Conservation (phyloP, 2,113 vertebrate genomes). For the Anoplopoma fimbria region DNA sequence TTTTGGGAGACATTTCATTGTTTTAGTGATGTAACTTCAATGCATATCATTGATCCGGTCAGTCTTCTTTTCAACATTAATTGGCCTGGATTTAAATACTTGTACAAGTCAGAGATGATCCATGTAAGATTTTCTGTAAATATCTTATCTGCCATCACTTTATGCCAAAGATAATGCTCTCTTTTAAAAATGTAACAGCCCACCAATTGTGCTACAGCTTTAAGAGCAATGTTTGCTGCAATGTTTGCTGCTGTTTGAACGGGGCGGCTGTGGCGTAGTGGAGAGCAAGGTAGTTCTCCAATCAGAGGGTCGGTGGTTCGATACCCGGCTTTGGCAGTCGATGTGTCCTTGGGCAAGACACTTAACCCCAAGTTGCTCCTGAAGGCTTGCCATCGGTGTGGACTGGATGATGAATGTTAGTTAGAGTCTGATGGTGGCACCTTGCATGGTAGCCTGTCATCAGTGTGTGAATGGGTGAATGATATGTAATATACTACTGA, state of each 20-base stretch:
- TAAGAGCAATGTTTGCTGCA: background rate
- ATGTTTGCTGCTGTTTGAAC: background rate
- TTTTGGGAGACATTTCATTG: constrained; percentile 43
- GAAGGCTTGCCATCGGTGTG: too few relatives aligned
- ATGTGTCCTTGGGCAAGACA: too few relatives aligned
- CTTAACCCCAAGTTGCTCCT: too few relatives aligned
- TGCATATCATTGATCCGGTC: constrained; percentile 28
- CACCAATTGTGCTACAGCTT: background rate
- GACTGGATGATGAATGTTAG: too few relatives aligned
- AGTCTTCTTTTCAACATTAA: background rate
- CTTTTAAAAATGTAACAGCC: background rate
- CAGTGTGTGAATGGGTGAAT: too few relatives aligned
- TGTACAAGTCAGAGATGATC: background rate
- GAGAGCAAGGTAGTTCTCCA: too few relatives aligned
- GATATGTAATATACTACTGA: too few relatives aligned
- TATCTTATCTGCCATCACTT: background rate
- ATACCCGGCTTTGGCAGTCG: too few relatives aligned
- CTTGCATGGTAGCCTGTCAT: too few relatives aligned
- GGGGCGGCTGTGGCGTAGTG: too few relatives aligned
- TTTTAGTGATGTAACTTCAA: constrained; percentile 30
- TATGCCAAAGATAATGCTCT: background rate
- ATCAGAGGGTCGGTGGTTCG: too few relatives aligned
- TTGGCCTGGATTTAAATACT: constrained; percentile 1
- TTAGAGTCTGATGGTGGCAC: too few relatives aligned
- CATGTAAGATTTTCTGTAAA: background rate